Conservation (phyloP, 1,140 invertebrate genomes). For the Potamilus streckersoni region DNA sequence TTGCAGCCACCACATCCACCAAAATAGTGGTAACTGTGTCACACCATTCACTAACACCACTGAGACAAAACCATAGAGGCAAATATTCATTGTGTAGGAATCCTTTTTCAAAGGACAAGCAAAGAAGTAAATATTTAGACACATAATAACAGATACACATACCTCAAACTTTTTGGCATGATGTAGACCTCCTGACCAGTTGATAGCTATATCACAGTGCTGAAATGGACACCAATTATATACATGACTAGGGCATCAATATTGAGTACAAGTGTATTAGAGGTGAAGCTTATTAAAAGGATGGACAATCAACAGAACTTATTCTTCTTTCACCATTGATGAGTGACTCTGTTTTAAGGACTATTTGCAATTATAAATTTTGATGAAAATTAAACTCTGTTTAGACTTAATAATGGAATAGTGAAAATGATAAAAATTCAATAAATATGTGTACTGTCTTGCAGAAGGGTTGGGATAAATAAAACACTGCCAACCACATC, state of each 20-base stretch:
- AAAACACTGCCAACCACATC: background rate
- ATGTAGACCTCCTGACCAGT: conserved; percentile 99
- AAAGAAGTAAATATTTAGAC: background rate
- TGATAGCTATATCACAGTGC: conserved; percentile 92
- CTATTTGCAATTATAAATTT: background rate
- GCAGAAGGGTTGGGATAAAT: background rate
- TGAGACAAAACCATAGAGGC: too few relatives aligned
- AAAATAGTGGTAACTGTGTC: too few relatives aligned
- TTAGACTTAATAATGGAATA: too few relatives aligned
- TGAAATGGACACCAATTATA: conserved; percentile 36
- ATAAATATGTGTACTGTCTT: too few relatives aligned
- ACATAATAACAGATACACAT: background rate
- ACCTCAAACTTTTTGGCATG: conserved; percentile 85
- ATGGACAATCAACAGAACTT: background rate
- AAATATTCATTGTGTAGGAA: too few relatives aligned
- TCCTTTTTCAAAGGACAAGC: background rate
- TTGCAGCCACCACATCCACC: too few relatives aligned
- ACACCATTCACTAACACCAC: too few relatives aligned
- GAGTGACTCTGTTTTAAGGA: background rate
- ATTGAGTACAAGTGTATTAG: background rate
- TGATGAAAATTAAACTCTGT: background rate
- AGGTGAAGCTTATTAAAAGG: background rate
- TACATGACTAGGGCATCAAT: background rate
- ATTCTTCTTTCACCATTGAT: background rate
- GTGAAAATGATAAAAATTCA: too few relatives aligned